These are phyloP conservation scores for Pseudomyrmex flavicornis DNA, from an alignment of 1,140 invertebrate genomes.

Conservation along the genomic window DNA sequence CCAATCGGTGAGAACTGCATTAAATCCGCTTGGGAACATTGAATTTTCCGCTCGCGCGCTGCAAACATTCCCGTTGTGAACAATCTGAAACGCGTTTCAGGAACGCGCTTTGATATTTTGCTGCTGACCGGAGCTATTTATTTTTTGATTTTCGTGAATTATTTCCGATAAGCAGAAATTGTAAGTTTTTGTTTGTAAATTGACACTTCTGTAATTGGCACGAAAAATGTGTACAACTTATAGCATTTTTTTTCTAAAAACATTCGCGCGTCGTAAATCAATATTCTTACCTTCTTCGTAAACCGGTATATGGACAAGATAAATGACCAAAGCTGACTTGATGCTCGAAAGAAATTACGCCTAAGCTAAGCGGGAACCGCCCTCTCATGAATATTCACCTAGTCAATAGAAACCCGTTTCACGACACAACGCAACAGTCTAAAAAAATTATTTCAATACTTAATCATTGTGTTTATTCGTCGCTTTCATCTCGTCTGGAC, in stretches of 20 bases:
- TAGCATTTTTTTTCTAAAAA: background rate
- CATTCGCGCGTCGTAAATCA: background rate
- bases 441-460: constrained; percentile 43
- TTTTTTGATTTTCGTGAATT: constrained; percentile 1
- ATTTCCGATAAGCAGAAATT: background rate
- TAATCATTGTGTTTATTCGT: constrained; percentile 16
- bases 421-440: background rate
- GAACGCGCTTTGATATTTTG: background rate
- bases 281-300: constrained; percentile 11
- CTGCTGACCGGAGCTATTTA: background rate
- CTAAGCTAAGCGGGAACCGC: constrained; percentile 41
- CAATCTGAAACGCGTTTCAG: constrained; percentile 20
- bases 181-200: background rate
- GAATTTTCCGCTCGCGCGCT: constrained; percentile 65
- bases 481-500: background rate
- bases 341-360: constrained; percentile 36
- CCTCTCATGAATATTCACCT: constrained; percentile 50
- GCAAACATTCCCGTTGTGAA: constrained; percentile 24
- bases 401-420: constrained; percentile 39
- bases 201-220: background rate
- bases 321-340: constrained; percentile 33
- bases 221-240: background rate
- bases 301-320: constrained; percentile 40
- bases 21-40: constrained; percentile 69
- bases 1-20: constrained; percentile 73